phyloP scores from a whole-genome alignment of 2,797 vertebrate species.

The Labeo calbasu region DNA sequence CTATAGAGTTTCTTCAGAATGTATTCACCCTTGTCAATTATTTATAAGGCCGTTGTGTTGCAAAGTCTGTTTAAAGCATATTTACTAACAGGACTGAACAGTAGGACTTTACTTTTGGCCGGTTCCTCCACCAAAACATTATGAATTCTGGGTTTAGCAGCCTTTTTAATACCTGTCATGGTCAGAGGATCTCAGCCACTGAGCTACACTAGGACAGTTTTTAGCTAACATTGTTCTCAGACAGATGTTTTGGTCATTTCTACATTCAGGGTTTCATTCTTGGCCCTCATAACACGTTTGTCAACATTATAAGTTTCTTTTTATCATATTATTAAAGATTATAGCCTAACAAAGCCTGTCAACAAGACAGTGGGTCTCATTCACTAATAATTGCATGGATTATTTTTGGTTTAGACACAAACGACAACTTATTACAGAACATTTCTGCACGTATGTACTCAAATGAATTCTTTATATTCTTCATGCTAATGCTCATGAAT shows the following conservation, averaged over 20 bases:
- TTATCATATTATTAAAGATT: background rate
- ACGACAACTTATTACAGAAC: too few species aligned
- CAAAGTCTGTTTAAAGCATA: slow-evolving; percentile 28
- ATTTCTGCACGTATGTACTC: too few species aligned
- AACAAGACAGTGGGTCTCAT: background rate
- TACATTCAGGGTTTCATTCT: background rate
- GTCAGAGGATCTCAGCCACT: background rate
- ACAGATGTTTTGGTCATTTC: background rate
- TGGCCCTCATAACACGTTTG: background rate
- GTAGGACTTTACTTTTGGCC: background rate
- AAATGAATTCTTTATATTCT: too few species aligned
- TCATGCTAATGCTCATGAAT: too few species aligned
- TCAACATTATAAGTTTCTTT: background rate
- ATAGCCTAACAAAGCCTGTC: background rate
- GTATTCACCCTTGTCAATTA: slow-evolving; percentile 22
- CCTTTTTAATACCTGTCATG: background rate
- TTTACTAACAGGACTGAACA: background rate
- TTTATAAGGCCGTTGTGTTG: slow-evolving; percentile 8
- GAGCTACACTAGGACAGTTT: background rate
- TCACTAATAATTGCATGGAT: background rate
- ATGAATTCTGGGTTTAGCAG: background rate
- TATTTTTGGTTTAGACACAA: too few species aligned
- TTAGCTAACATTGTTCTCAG: background rate
- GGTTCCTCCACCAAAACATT: background rate
- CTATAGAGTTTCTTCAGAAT: slow-evolving; percentile 13